Percentiles rank a stretch among this genome's conserved stretches.
These are phyloP conservation scores for Leptatherina wallacei DNA, from an alignment of 2,797 vertebrate genomes.

Conservation along the genomic window DNA sequence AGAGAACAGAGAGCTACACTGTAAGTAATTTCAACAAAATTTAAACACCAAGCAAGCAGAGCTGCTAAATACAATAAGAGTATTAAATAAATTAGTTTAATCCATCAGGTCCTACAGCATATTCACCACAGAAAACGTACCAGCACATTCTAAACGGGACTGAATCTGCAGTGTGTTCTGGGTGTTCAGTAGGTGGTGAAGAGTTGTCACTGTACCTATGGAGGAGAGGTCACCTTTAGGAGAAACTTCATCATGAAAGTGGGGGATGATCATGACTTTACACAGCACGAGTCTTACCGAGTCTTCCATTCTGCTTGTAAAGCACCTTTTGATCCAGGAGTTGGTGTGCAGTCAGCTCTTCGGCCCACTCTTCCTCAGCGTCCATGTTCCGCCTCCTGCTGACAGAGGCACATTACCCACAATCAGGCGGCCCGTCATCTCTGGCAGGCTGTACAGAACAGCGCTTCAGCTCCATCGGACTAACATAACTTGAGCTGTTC, in stretches of 20 bases:
- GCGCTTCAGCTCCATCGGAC: slow-evolving; percentile 61
- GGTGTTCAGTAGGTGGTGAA: slow-evolving; percentile 74
- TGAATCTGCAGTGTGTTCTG: slow-evolving; percentile 75
- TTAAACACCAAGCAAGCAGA: too few species aligned
- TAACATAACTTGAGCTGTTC: slow-evolving; percentile 28
- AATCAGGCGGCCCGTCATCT: slow-evolving; percentile 58
- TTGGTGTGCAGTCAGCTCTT: slow-evolving; percentile 62
- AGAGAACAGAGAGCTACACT: too few species aligned
- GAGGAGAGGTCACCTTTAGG: slow-evolving; percentile 28
- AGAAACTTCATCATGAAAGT: not conserved
- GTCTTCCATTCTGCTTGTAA: slow-evolving; percentile 59
- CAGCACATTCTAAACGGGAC: slow-evolving; percentile 74
- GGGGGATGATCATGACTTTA: not conserved
- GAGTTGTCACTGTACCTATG: slow-evolving; percentile 71
- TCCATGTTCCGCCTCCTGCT: slow-evolving; percentile 80
- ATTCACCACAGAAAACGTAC: slow-evolving; percentile 45
- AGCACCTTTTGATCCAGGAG: slow-evolving; percentile 66
- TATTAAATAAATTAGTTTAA: not conserved
- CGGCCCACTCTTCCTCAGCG: slow-evolving; percentile 71
- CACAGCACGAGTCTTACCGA: slow-evolving; percentile 42
- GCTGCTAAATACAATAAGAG: too few species aligned
- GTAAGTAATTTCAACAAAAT: too few species aligned
- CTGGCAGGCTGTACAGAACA: slow-evolving; percentile 43
- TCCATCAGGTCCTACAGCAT: not conserved
- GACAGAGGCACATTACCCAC: slow-evolving; percentile 53